phyloP scores from a whole-genome alignment of 2,888 invertebrate species.

The Agrochola litura region DNA sequence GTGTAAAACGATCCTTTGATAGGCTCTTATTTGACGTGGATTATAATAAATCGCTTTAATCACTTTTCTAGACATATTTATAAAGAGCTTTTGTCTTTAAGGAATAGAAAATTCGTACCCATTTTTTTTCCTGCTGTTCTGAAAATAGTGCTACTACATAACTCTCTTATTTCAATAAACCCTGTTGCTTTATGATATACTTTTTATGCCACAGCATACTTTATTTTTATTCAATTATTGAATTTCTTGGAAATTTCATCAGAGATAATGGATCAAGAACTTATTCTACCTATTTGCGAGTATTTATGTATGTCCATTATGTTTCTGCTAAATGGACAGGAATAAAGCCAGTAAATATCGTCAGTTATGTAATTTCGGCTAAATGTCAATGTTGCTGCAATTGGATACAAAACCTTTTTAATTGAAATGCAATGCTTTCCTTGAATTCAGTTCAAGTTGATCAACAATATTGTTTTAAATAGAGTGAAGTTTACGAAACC shows the following conservation, averaged over 20 bases:
- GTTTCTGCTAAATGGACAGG: slow-evolving; percentile 13
- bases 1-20: slow-evolving; percentile 7
- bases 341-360: slow-evolving; percentile 32
- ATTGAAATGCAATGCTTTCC: slow-evolving; percentile 59
- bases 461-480: slow-evolving; percentile 29
- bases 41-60: not conserved
- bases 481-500: slow-evolving; percentile 36
- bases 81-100: not conserved
- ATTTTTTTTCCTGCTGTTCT: not conserved
- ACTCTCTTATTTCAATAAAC: not conserved
- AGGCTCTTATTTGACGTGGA: not conserved
- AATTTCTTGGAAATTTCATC: slow-evolving; percentile 2
- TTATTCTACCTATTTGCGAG: slow-evolving; percentile 2
- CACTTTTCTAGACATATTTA: not conserved
- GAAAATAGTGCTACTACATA: not conserved
- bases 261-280: not conserved
- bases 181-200: not conserved
- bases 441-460: slow-evolving; percentile 60
- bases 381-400: slow-evolving; percentile 63
- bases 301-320: slow-evolving; percentile 4
- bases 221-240: not conserved
- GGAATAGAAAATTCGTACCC: not conserved
- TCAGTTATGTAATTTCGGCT: slow-evolving; percentile 44
- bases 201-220: not conserved
- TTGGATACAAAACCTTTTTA: slow-evolving; percentile 50